Conservation (phyloP, 1,140 invertebrate species). For the Leptoteleia sp. region DNA sequence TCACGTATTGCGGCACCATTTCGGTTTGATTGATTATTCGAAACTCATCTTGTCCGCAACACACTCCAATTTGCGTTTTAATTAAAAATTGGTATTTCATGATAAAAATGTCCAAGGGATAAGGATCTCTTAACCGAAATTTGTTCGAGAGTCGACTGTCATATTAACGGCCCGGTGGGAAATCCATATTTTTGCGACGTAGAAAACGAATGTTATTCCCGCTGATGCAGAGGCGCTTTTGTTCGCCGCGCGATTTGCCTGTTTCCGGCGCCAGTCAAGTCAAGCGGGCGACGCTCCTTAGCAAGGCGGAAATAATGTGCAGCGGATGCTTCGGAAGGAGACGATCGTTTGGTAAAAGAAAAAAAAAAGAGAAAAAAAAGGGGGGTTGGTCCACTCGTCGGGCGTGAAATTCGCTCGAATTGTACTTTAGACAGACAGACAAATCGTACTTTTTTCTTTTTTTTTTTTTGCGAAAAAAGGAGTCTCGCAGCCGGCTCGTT, state of each 20-base stretch:
- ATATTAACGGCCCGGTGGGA: not conserved
- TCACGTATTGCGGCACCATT: no score
- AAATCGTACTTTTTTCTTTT: constrained; percentile 2
- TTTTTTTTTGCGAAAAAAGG: not conserved
- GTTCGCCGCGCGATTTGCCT: constrained; percentile 26
- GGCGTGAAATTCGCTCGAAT: constrained; percentile 56
- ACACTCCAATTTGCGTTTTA: no score
- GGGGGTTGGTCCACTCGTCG: constrained; percentile 24
- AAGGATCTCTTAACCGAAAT: constrained; percentile 3
- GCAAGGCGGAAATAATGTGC: constrained; percentile 44
- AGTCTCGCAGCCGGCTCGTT: constrained; percentile 3
- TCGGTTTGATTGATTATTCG: no score
- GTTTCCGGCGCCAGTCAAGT: constrained; percentile 36
- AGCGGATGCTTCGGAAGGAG: constrained; percentile 32
- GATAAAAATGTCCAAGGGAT: not conserved
- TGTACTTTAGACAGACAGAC: constrained; percentile 23
- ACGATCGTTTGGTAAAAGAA: constrained; percentile 42
- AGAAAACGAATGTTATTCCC: constrained; percentile 12
- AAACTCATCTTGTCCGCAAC: no score
- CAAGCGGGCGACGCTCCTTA: constrained; percentile 27
- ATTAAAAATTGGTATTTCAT: no score
- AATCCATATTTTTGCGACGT: constrained; percentile 10
- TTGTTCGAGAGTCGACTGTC: not conserved
- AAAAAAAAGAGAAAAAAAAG: no score
- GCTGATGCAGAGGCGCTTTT: constrained; percentile 6